Evolutionary conservation across 2,888 invertebrate genomes (phyloP), one percentile per base, ranked within the genome.

Genomic region (Noctua janthe): DNA sequence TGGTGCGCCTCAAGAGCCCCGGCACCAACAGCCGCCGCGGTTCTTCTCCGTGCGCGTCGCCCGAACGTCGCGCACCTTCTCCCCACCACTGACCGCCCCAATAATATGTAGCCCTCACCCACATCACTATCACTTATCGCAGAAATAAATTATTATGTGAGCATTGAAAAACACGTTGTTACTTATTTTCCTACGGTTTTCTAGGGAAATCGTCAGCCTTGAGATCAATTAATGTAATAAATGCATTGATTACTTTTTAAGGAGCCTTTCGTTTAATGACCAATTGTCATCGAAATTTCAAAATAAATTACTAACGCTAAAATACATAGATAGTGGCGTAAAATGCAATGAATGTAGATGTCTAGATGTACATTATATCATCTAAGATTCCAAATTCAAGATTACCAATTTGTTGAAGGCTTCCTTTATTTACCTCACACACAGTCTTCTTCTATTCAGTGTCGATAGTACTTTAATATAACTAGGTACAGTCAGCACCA

Each of bases 1-100:
- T 98, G 97, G 98, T 99, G 56, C 97, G 98, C 0, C 96, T 99
- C 89, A 98, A 98, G 92, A 97, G 98, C 71, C 97, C 98, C 20
- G 97, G 97, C 82, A 97, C 97, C 79, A 96, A 97, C 78, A 96
- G 97, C 78, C 97, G 97, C 23, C 98, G 98, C 82, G 98, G 98
- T 56, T 98, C 98, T 4, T 97, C 98, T 20, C 98, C 98, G 49
- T 97, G 98, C 78, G 98, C 98, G 10, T 98, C 98, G 5, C 98
- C 98, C 0, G 98, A 98, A 90, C 97, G 96, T 82, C 97, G 95
- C 89, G 94, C 95, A 2, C 92, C 94, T 20, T 95, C 95, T 2
- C 96, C 95, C 80, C 79, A 93, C 83, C 93, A 94, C 87, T 95
- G 91, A 95, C 86, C 86, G 78, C 80, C 81, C 76, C 54, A 71